Evolutionary conservation across 2,113 vertebrate genomes (phyloP).

Genomic region (Lichenostomus cassidix): DNA sequence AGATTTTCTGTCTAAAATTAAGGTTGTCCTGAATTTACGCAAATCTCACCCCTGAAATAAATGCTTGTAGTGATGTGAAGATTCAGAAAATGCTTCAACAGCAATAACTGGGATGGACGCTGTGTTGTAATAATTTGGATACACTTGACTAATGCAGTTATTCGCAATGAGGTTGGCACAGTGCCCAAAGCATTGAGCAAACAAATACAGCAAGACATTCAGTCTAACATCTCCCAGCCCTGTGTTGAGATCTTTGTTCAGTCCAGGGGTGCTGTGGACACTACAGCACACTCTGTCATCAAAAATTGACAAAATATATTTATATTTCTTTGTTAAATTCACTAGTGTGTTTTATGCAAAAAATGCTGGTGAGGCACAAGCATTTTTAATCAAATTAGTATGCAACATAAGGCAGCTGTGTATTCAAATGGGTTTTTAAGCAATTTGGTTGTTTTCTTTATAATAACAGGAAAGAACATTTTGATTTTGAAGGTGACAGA

Average conservation of each 20-base stretch:
- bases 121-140: conserved; percentile 85
- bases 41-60: conserved; percentile 67
- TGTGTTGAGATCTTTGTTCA: conserved; percentile 48
- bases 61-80: conserved; percentile 68
- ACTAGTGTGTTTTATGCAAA: conserved; percentile 73
- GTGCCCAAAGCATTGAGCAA: conserved; percentile 81
- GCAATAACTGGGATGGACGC: conserved; percentile 81
- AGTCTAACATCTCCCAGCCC: conserved; percentile 65
- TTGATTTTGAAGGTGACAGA: conserved; percentile 91
- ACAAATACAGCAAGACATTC: conserved; percentile 75
- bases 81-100: conserved; percentile 78
- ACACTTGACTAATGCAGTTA: conserved; percentile 87
- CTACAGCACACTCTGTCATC: not conserved
- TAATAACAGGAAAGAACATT: conserved; percentile 89
- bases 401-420: conserved; percentile 87
- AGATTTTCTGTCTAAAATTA: conserved; percentile 53
- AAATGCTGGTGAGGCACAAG: conserved; percentile 78
- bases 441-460: conserved; percentile 90
- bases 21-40: conserved; percentile 60
- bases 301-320: conserved; percentile 41
- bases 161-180: conserved; percentile 82
- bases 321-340: conserved; percentile 76
- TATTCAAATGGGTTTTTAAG: conserved; percentile 89
- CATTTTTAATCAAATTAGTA: conserved; percentile 88
- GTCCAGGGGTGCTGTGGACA: conserved; percentile 63